Evolutionary conservation across 2,888 invertebrate genomes (phyloP).

Genomic region (Andricus curvator): DNA sequence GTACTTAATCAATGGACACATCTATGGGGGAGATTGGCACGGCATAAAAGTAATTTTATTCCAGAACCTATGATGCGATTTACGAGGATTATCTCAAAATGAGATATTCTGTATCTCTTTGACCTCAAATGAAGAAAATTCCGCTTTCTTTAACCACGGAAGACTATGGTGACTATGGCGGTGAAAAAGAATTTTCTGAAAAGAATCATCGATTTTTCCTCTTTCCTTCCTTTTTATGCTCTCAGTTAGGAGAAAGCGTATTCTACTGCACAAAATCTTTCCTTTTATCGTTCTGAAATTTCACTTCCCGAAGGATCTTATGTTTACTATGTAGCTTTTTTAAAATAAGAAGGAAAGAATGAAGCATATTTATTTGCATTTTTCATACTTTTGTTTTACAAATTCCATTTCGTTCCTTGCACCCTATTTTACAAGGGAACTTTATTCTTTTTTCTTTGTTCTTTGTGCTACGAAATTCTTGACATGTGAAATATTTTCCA

Average conservation of each 20-base stretch:
- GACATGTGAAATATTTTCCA: neutral
- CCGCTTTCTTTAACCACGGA: neutral
- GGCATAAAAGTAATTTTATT: neutral
- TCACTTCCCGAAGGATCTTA: neutral
- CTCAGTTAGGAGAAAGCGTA: neutral
- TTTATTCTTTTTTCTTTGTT: neutral
- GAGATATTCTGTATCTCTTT: neutral
- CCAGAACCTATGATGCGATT: neutral
- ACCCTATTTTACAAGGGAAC: neutral
- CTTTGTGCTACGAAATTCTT: neutral
- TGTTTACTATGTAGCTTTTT: neutral
- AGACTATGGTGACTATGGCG: neutral
- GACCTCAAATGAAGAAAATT: neutral
- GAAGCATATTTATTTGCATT: neutral
- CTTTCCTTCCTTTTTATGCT: neutral
- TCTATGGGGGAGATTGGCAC: neutral
- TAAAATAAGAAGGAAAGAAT: neutral
- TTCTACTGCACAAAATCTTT: neutral
- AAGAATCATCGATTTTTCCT: slow-evolving; percentile 25
- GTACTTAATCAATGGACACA: neutral
- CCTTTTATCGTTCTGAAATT: neutral
- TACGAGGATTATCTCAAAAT: slow-evolving; percentile 2
- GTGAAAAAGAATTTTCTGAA: slow-evolving; percentile 7
- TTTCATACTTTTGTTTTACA: neutral
- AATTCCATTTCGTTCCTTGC: neutral